Percentiles rank a stretch among this genome's conserved stretches.
phyloP scores from a whole-genome alignment of 2,113 vertebrate species.

The Engraulis encrasicolus region DNA sequence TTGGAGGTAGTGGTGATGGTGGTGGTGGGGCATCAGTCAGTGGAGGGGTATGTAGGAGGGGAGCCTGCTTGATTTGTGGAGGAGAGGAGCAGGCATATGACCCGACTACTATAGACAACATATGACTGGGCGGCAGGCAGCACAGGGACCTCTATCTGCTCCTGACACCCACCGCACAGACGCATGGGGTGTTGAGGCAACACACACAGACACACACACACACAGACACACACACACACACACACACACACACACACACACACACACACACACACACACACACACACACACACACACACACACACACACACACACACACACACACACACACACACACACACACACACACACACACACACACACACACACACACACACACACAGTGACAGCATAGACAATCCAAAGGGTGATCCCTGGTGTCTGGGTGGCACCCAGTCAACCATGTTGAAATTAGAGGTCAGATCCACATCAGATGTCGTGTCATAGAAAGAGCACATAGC shows the following conservation, averaged over 20 bases:
- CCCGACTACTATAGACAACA: not conserved
- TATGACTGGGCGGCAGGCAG: conserved; percentile 62
- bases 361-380: not conserved
- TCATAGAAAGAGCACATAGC: not conserved
- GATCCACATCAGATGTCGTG: conserved; percentile 43
- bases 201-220: conserved; percentile 7
- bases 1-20: too few relatives aligned
- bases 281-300: not conserved
- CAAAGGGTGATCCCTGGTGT: conserved; percentile 64
- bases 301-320: not conserved
- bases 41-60: conserved; percentile 70
- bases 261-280: not conserved
- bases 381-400: conserved; percentile 37
- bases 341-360: not conserved
- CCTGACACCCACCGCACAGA: not conserved
- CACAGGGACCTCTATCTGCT: conserved; percentile 65
- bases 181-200: not conserved
- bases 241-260: not conserved
- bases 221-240: not conserved
- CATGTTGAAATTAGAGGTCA: conserved; percentile 71
- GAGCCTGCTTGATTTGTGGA: conserved; percentile 57
- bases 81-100: not conserved
- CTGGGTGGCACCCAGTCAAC: conserved; percentile 62
- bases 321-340: not conserved
- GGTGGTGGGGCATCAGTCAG: too few relatives aligned